These are phyloP conservation scores for Trididemnum miniatum DNA, from an alignment of 23 tunicate genomes.

Conservation along the genomic window DNA sequence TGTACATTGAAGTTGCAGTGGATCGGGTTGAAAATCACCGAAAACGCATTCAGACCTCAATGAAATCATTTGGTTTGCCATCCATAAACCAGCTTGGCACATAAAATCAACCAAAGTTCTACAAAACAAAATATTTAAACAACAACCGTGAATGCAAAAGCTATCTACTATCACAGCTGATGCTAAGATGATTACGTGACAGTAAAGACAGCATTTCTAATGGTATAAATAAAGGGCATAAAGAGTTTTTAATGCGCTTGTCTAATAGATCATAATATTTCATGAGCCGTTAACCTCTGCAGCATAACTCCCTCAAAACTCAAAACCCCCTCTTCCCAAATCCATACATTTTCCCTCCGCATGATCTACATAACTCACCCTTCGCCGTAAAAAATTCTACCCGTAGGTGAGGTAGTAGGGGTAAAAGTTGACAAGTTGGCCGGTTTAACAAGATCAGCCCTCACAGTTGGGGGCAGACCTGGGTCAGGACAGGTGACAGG, in stretches of 20 bases:
- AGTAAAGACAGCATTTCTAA: no score
- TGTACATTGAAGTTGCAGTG: slow-evolving; percentile 1
- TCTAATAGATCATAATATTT: no score
- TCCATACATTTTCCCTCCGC: no score
- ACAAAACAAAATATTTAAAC: not conserved
- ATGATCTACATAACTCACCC: no score
- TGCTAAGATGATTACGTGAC: no score
- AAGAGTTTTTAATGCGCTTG: no score
- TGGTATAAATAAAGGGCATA: no score
- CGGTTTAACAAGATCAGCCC: not conserved
- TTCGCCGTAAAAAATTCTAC: not conserved
- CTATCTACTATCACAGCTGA: no score
- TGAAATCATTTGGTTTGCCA: not conserved
- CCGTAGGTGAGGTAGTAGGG: not conserved
- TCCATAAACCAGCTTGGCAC: slow-evolving; percentile 46
- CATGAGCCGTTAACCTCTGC: no score
- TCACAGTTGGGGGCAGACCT: not conserved
- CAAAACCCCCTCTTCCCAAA: no score
- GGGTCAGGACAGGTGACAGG: slow-evolving; percentile 52
- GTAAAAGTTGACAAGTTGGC: not conserved
- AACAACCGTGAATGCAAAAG: not conserved
- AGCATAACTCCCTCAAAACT: no score
- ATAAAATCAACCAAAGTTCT: slow-evolving; percentile 17
- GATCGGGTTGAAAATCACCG: slow-evolving; percentile 43
- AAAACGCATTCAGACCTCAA: slow-evolving; percentile 16